Evolutionary conservation across 1,140 invertebrate genomes (phyloP), one percentile per base, ranked within the genome.

Genomic region (Heliconius congener): DNA sequence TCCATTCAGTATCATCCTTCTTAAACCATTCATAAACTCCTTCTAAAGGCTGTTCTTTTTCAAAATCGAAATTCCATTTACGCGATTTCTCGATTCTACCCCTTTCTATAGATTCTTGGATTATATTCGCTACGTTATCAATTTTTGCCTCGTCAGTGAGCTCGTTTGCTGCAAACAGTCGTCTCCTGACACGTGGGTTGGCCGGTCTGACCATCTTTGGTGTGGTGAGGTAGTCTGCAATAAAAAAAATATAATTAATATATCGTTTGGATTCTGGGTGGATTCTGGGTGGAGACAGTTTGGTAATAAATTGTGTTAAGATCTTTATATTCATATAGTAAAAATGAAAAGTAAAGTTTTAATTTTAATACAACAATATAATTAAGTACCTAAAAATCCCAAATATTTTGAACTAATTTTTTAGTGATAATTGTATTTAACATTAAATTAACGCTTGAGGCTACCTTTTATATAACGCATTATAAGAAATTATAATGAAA

Each of bases 31-130:
- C 60, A 6, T 66, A 66, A 1, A 27, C 60, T 30, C 60, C 60
- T 66, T 66, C 60, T 66, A 72, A 18, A 23, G 30, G 71, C 19
- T 39, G 37, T 71, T 91, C 91, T 19, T 88, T 91, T 79, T 80
- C 81, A 39, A 91, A 90, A 71, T 93, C 91, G 34, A 93, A 93
- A 42, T 91, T 91, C 83, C 86, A 92, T 77, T 88, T 89, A 16
- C 82, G 74, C 30, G 83, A 81, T 46, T 86, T 90, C 42, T 86
- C 84, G 13, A 82, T 71, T 55, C 74, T 83, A 2, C 88, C 87
- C 30, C 75, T 84, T 0, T 73, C 73, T 37, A 84, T 82, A 1
- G 84, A 82, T 81, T 93, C 90, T 81, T 86, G 85, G n/a, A 90
- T 79, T 4, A 84, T 73, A 60, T 91, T 93, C 0, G 81, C 76